Evolutionary conservation across 2,888 invertebrate genomes (phyloP), one percentile per base, ranked within the genome.

Genomic region (Dinocampus coccinellae): DNA sequence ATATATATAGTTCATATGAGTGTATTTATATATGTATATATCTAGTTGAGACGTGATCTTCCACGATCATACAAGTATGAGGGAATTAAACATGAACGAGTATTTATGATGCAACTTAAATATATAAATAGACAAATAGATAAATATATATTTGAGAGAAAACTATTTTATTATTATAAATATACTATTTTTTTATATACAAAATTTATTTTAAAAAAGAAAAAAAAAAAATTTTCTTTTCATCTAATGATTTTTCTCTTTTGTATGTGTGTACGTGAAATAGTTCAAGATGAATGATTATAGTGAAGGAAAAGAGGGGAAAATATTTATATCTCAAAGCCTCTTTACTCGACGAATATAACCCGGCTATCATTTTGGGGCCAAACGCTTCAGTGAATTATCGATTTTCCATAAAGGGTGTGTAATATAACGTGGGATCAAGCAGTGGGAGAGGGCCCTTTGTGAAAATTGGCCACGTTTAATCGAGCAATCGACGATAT

Each of bases 301-400:
- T 29, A 2, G 33, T 34, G 10, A 58, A 10, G 57, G 10, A 24
- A 4, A 10, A 36, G 3, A 16, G 33, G 10, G 36, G 33, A 16
- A 47, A 47, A 24, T 34, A 33, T n/a, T n/a, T n/a, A n/a, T n/a
- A n/a, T n/a, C n/a, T 61, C 36, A 9, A 61, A 36, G 1, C 33
- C 24, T 55, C 11, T 24, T 2, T 16, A n/a, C 39, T 33, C 33
- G 26, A 20, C 20, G 16, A 20, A 20, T 69, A 63, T 57, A 65
- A 58, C 70, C n/a, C 22, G 52, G 60, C 29, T 16, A 65, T n/a
- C 52, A 70, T 70, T 70, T 70, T n/a, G n/a, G n/a, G 60, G 64
- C 65, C 34, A 29, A 70, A 58, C 64, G 52, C 65, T 70, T 34
- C 52, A 61, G 60, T 60, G 65, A 70, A 70, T 70, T 70, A 70